A percentile compares a stretch with the other conserved stretches of the same genome.
Conservation (phyloP, 1,140 invertebrate genomes). For the Euura lappo region DNA sequence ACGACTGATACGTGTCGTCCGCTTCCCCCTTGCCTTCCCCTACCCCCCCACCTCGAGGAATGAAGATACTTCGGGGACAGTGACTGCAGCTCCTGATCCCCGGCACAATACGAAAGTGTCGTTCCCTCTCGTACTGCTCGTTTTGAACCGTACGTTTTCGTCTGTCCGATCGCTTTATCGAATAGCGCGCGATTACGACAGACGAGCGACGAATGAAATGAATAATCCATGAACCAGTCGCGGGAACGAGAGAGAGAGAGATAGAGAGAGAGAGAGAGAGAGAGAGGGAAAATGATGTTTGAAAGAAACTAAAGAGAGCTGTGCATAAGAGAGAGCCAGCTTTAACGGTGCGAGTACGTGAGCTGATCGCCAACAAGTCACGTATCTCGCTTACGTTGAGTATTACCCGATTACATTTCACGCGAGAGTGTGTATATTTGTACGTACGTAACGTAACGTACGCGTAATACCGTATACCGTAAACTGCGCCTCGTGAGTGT, state of each 20-base stretch:
- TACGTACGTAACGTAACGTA: neutral
- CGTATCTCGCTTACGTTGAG: slow-evolving; percentile 1
- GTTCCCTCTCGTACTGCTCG: too few species aligned
- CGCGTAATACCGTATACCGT: neutral
- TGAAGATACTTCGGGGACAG: too few species aligned
- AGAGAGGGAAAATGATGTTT: neutral
- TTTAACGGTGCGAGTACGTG: slow-evolving; percentile 19
- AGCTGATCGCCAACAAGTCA: neutral
- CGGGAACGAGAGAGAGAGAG: neutral
- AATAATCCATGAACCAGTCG: neutral
- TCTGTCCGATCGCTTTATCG: neutral
- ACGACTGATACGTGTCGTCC: too few species aligned
- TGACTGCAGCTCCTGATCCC: too few species aligned
- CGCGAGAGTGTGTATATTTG: too few species aligned
- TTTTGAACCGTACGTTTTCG: too few species aligned
- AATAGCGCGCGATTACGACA: neutral
- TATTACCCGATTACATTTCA: neutral
- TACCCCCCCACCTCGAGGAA: too few species aligned
- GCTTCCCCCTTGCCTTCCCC: too few species aligned
- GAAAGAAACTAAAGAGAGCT: neutral
- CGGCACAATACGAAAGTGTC: too few species aligned
- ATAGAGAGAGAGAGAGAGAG: slow-evolving; percentile 21
- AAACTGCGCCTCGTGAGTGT: neutral
- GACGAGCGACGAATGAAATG: neutral
- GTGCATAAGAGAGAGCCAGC: slow-evolving; percentile 19